These are phyloP conservation scores for Corydoras maculifer DNA, from an alignment of 2,113 vertebrate species.

Conservation along the genomic window DNA sequence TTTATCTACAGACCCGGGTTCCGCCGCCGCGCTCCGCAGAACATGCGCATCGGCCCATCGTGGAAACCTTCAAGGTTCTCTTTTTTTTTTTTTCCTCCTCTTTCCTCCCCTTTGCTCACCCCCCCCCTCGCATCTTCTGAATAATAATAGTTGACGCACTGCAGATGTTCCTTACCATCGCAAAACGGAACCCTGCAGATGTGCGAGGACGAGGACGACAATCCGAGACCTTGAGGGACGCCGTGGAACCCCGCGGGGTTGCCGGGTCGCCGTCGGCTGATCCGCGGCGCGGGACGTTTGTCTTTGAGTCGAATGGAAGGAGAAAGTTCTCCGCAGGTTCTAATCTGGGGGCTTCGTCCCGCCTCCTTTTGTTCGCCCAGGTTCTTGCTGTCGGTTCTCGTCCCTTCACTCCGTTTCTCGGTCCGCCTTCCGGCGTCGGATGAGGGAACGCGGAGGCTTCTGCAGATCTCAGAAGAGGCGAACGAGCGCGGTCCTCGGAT, in stretches of 20 bases:
- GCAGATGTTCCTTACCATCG: background rate
- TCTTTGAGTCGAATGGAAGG: too few relatives aligned
- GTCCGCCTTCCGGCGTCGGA: conserved; percentile 13
- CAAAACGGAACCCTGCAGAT: background rate
- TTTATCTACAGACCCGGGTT: conserved; percentile 21
- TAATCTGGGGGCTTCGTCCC: conserved; percentile 2
- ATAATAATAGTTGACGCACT: conserved; percentile 7
- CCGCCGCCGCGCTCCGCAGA: background rate
- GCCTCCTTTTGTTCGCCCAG: conserved; percentile 10
- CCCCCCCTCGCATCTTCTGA: background rate
- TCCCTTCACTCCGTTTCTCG: background rate
- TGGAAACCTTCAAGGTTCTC: background rate
- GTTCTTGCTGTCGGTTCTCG: background rate
- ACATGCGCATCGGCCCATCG: conserved; percentile 13
- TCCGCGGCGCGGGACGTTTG: too few relatives aligned
- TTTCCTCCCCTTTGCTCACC: too few relatives aligned
- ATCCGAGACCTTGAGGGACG: background rate
- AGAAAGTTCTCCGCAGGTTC: background rate
- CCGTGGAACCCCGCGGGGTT: too few relatives aligned
- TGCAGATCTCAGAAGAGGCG: conserved; percentile 10
- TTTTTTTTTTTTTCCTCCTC: background rate
- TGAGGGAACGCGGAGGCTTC: conserved; percentile 15
- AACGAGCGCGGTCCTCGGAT: background rate
- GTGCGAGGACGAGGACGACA: background rate
- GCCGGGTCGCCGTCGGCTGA: too few relatives aligned